Percentiles rank a stretch among this genome's conserved stretches.
These are phyloP conservation scores for Manduca sexta DNA, from an alignment of 1,140 invertebrate species.

Conservation along the genomic window DNA sequence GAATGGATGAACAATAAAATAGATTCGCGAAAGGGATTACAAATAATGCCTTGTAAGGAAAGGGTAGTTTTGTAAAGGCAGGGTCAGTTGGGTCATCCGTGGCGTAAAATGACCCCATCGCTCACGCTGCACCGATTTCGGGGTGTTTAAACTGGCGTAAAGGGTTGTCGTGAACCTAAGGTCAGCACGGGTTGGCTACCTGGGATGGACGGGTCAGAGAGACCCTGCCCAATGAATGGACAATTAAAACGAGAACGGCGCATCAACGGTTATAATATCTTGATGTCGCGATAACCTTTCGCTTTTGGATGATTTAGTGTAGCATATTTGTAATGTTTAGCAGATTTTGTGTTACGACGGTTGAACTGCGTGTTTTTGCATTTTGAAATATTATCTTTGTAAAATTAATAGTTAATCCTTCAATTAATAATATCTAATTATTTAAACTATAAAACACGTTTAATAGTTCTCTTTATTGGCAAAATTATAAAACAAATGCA, in stretches of 20 bases:
- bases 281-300: constrained; percentile 62
- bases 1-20: constrained; percentile 60
- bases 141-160: constrained; percentile 60
- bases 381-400: too few relatives aligned
- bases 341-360: background rate
- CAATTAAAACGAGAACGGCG: constrained; percentile 63
- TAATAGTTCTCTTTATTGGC: too few relatives aligned
- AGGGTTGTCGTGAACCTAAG: constrained; percentile 60
- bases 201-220: constrained; percentile 33
- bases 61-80: constrained; percentile 53
- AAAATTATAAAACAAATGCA: too few relatives aligned
- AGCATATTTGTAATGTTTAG: background rate
- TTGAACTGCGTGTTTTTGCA: background rate
- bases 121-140: constrained; percentile 61
- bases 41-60: constrained; percentile 69
- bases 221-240: constrained; percentile 51
- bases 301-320: constrained; percentile 12
- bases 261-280: constrained; percentile 43
- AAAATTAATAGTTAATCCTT: too few relatives aligned
- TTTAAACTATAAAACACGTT: too few relatives aligned
- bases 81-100: constrained; percentile 62
- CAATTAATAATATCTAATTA: too few relatives aligned
- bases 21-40: constrained; percentile 71
- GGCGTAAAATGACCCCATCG: constrained; percentile 57
- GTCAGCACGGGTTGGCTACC: constrained; percentile 67